Evolutionary conservation across 2,113 vertebrate genomes (phyloP), one percentile per base, ranked within the genome.

Genomic region (Spermophilus dauricus): DNA sequence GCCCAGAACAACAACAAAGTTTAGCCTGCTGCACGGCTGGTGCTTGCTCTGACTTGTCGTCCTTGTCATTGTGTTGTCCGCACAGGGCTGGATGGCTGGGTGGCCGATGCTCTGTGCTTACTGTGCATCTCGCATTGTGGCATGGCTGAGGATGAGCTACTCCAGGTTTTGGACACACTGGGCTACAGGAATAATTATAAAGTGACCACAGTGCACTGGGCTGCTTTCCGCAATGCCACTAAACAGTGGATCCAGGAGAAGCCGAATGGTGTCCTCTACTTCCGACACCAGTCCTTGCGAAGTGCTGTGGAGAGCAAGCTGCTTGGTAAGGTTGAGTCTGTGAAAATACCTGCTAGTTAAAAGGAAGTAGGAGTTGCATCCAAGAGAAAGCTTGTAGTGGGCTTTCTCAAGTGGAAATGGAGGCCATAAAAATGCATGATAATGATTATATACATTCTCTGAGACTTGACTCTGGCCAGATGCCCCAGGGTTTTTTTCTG

Each of bases 211-310:
- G 24, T 98, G 63, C 97, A 98, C 92, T 98, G 98, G 98, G 94
- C 98, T 28, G 86, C 89, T 73, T 82, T 98, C 97, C 51, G 95
- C 77, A 84, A n/a, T 0, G 95, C 93, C 53, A 4, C 94, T 80
- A 0, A 51, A 14, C 85, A 78, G 16, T 98, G 98, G 98, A 77
- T 98, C 95, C 81, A 93, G 82, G 97, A 98, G 97, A 97, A 89
- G 90, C 89, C 83, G 3, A 91, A n/a, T 0, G 83, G 93, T 16
- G 80, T 81, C 18, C 94, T 98, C 37, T 95, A 73, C 73, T 97
- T 99, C 86, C 4, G 22, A 84, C 91, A 98, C 86, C 97, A 97
- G 77, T 97, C 98, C 4, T 70, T 98, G 30, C 65, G 58, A 20
- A 96, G 95, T 8, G 72, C 69, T 0, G 97, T 97, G 37, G 95